Evolutionary conservation across 1,140 invertebrate species (phyloP), one percentile per base, ranked within the genome.

Genomic region (Leucophenga varia): DNA sequence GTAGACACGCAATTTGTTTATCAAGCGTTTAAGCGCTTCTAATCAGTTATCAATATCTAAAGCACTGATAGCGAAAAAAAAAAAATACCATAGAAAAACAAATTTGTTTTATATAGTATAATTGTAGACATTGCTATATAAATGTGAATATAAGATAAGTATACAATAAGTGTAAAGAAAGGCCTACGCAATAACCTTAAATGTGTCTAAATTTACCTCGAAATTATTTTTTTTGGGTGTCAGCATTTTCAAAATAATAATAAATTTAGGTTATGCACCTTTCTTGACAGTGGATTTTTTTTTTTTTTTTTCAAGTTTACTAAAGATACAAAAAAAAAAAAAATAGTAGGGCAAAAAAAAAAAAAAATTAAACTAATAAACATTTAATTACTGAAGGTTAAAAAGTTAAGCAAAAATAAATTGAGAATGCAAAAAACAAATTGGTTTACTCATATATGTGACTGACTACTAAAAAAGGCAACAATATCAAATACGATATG

Each of bases 311-410:
- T 35, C 32, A 7, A 35, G 5, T 25, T n/a, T n/a, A n/a, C n/a
- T 25, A 25, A 25, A 34, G 31, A 6, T 34, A 34, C 6, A n/a
- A 34, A 34, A 34, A 34, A n/a, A 14, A n/a, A 6, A 34, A 25
- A 6, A 25, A 25, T 25, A 25, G 10, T 25, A n/a, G n/a, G n/a
- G n/a, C n/a, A n/a, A n/a, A 25, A 25, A 25, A 25, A 25, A 25
- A 25, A 25, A 25, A 25, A 25, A 25, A 10, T 25, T 25, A 25
- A n/a, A n/a, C n/a, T n/a, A n/a, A n/a, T n/a, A n/a, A 25, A 10
- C 22, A 25, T 25, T 25, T 25, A 65, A 63, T 65, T 61, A 57
- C 54, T 52, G 54, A 41, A 63, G 63, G 63, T 67, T 54, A 47
- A 43, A 49, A 52, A 45, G 63, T 65, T 65, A 65, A 65, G 61